phyloP scores from a whole-genome alignment of 30 jellyfish, hydroid and myxozoan species.

The Aurelia coerulea region DNA sequence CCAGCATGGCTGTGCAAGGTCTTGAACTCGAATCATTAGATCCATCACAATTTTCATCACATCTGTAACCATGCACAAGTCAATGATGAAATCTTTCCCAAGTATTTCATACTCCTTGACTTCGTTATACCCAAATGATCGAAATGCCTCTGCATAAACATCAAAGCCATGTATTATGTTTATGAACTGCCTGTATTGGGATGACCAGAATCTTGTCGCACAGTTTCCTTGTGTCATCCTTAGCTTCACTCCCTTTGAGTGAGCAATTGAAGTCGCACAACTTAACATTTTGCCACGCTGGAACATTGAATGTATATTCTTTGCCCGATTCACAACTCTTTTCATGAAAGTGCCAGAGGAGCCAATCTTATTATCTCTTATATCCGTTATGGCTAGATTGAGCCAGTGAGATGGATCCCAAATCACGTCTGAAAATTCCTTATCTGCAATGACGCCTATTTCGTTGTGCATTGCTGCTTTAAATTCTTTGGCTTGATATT shows the following conservation, averaged over 20 bases:
- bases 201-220: background rate
- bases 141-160: conserved; percentile 2
- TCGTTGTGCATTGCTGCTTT: background rate
- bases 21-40: background rate
- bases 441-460: too few species aligned
- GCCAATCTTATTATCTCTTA: too few species aligned
- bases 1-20: background rate
- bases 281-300: conserved; percentile 11
- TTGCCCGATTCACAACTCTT: too few species aligned
- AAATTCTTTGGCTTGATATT: conserved; percentile 24
- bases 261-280: conserved; percentile 9
- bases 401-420: too few species aligned
- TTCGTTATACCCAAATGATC: conserved; percentile 2
- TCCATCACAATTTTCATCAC: conserved; percentile 1
- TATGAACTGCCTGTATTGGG: background rate
- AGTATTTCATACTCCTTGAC: conserved; percentile 11
- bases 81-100: background rate
- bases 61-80: conserved; percentile 12
- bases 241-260: background rate
- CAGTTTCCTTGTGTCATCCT: conserved; percentile 30
- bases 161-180: conserved; percentile 1
- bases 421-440: too few species aligned
- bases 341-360: too few species aligned
- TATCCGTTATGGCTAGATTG: too few species aligned
- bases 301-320: too few species aligned